Percentiles rank a stretch among this genome's conserved stretches.
These are phyloP conservation scores for Cisticola juncidis DNA, from an alignment of 2,113 vertebrate genomes.

Conservation along the genomic window DNA sequence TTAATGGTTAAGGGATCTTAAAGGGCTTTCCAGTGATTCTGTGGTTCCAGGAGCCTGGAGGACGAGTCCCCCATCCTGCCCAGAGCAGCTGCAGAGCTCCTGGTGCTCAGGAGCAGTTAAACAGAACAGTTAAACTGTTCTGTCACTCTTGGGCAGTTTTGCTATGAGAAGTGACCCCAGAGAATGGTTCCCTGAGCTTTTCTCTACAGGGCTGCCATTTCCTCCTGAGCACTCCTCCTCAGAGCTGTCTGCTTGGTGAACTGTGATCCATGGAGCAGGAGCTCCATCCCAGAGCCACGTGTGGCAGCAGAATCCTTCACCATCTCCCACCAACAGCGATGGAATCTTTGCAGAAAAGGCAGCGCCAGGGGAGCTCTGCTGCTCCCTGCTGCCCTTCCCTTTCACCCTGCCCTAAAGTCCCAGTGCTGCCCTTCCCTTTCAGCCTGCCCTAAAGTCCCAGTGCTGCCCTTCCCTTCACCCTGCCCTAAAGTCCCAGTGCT, in stretches of 20 bases:
- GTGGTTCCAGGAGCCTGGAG: neutral
- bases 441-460: neutral
- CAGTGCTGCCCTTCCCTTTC: neutral
- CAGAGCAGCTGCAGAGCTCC: neutral
- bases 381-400: neutral
- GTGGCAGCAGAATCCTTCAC: neutral
- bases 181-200: neutral
- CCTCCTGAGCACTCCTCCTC: neutral
- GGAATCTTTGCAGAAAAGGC: neutral
- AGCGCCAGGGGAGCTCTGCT: neutral
- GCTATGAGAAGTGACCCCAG: neutral
- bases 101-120: no score
- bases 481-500: neutral
- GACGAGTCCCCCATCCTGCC: fast-evolving
- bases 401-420: neutral
- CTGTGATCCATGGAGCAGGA: neutral
- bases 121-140: neutral
- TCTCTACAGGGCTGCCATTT: neutral
- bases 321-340: neutral
- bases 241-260: neutral
- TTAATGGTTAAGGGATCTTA: neutral
- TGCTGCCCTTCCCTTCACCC: neutral
- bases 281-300: neutral
- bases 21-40: neutral
- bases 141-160: neutral